phyloP scores from a whole-genome alignment of 1,140 invertebrate species.

The Pachypsylla venusta region DNA sequence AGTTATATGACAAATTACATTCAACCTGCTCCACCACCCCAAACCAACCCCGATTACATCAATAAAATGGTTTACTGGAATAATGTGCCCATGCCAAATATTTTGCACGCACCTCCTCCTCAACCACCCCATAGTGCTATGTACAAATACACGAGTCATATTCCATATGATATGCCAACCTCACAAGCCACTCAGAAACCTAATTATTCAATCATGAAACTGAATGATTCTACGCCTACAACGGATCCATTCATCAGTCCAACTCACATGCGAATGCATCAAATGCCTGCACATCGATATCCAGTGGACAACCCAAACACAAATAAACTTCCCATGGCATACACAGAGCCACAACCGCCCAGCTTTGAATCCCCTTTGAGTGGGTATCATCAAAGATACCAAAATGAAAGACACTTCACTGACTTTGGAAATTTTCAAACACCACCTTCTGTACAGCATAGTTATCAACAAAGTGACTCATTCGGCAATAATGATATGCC shows the following conservation, averaged over 20 bases:
- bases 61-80: constrained; percentile 6
- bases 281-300: background rate
- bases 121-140: background rate
- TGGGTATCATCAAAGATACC: background rate
- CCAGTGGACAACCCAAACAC: background rate
- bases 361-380: background rate
- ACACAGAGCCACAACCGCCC: constrained; percentile 1
- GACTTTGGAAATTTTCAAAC: constrained; percentile 6
- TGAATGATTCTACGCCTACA: background rate
- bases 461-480: background rate
- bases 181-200: constrained; percentile 2
- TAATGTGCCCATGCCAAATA: constrained; percentile 3
- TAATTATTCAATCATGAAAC: constrained; percentile 4
- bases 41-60: background rate
- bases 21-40: background rate
- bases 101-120: background rate
- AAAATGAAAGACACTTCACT: background rate
- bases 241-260: background rate
- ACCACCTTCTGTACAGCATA: background rate
- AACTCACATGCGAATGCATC: background rate
- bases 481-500: background rate
- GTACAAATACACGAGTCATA: constrained; percentile 3
- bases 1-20: background rate
- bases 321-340: background rate
- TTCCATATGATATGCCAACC: background rate